Percentiles rank a stretch among this genome's conserved stretches.
These are phyloP conservation scores for Haemorhous mexicanus DNA, from an alignment of 2,113 vertebrate genomes.

Conservation along the genomic window DNA sequence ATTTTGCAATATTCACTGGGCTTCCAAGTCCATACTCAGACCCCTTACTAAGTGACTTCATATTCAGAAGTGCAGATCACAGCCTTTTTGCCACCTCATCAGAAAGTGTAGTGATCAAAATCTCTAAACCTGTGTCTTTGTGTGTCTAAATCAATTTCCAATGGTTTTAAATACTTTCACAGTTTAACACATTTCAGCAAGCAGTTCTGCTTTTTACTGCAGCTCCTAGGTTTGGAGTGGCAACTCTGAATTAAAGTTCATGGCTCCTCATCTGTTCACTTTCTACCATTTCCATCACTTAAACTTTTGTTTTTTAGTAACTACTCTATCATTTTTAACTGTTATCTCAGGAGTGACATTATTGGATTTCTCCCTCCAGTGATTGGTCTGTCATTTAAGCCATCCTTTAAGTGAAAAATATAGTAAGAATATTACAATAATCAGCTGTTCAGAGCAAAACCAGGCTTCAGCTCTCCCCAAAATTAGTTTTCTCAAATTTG, in stretches of 20 bases:
- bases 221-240: background rate
- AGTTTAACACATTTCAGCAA: background rate
- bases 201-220: background rate
- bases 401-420: background rate
- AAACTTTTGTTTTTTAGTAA: background rate
- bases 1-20: background rate
- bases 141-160: background rate
- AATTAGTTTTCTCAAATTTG: background rate
- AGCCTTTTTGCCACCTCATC: background rate
- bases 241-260: background rate
- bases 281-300: background rate
- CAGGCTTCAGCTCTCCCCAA: background rate
- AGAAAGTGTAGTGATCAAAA: background rate
- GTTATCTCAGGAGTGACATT: background rate
- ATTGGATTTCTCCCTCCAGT: background rate
- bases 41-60: background rate
- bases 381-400: background rate
- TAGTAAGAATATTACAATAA: background rate
- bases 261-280: background rate
- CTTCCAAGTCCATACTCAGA: background rate
- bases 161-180: background rate
- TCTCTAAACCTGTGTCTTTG: background rate
- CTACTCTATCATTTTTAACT: background rate
- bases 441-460: background rate
- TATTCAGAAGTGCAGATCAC: background rate